A percentile compares a stretch with the other conserved stretches of the same genome.
phyloP scores from a whole-genome alignment of 37 sponge, comb jelly and placozoan genomes.

The Eunapius fragilis region DNA sequence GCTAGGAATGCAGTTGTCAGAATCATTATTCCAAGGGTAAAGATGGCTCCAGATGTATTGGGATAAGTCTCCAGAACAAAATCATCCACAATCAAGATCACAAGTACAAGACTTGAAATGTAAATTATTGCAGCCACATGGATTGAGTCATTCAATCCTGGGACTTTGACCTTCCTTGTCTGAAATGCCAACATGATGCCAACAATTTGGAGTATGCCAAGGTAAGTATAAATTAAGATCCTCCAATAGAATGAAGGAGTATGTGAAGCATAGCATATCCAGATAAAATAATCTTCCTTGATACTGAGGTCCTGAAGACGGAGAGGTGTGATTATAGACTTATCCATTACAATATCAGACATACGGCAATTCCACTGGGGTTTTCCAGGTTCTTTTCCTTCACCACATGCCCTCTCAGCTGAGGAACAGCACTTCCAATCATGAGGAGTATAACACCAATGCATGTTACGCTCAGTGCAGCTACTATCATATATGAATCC shows the following conservation, averaged over 20 bases:
- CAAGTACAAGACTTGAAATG: too few species aligned
- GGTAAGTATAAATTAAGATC: background rate
- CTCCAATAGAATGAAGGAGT: background rate
- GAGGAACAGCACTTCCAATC: background rate
- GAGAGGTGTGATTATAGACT: background rate
- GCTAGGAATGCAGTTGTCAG: background rate
- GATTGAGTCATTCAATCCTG: background rate
- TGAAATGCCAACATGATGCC: background rate
- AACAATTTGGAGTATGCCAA: background rate
- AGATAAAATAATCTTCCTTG: background rate
- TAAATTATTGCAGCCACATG: background rate
- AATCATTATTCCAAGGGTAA: background rate
- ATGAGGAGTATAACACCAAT: background rate
- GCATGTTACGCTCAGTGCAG: background rate
- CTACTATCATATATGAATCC: constrained; percentile 22
- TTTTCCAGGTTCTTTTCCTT: background rate
- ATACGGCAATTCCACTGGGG: background rate
- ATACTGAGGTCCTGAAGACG: background rate
- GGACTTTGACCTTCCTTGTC: background rate
- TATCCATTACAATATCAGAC: too few species aligned
- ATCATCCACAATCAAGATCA: background rate
- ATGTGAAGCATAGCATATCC: background rate
- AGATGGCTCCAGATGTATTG: background rate
- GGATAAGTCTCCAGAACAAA: background rate
- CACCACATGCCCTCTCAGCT: background rate